phyloP scores from a whole-genome alignment of 1,140 invertebrate species.

The Euglossa dilemma region DNA sequence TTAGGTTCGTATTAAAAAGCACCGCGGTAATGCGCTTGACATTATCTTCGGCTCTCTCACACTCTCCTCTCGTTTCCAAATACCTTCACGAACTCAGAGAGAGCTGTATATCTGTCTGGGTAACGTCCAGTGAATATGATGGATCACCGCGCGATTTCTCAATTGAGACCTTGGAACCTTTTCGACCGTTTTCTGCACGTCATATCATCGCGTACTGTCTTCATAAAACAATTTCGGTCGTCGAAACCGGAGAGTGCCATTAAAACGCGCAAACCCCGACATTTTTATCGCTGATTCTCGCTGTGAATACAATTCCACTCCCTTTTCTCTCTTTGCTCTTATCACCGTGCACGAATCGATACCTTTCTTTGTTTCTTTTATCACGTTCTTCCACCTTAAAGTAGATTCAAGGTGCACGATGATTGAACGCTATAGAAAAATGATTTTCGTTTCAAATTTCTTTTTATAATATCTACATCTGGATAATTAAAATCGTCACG shows the following conservation, averaged over 20 bases:
- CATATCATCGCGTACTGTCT: no score
- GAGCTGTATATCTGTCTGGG: slow-evolving; percentile 13
- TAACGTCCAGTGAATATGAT: not conserved
- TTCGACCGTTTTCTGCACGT: not conserved
- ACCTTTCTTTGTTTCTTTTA: not conserved
- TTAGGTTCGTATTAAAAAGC: not conserved
- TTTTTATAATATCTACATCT: no score
- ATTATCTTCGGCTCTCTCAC: not conserved
- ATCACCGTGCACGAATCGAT: not conserved
- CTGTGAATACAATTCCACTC: not conserved
- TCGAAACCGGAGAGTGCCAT: not conserved
- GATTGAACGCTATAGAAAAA: no score
- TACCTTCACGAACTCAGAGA: not conserved
- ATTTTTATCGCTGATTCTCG: not conserved
- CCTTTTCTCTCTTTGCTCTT: not conserved
- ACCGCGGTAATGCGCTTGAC: not conserved
- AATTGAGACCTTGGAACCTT: slow-evolving; percentile 17
- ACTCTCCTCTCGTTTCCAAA: not conserved
- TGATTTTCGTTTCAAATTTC: no score
- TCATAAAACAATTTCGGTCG: not conserved
- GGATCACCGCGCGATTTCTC: slow-evolving; percentile 14
- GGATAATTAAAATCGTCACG: no score
- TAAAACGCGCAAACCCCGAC: not conserved
- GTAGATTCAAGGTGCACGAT: no score
- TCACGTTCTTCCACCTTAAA: no score